Evolutionary conservation across 2,888 invertebrate genomes (phyloP), one percentile per base, ranked within the genome.

Genomic region (Scaptomyza flava): DNA sequence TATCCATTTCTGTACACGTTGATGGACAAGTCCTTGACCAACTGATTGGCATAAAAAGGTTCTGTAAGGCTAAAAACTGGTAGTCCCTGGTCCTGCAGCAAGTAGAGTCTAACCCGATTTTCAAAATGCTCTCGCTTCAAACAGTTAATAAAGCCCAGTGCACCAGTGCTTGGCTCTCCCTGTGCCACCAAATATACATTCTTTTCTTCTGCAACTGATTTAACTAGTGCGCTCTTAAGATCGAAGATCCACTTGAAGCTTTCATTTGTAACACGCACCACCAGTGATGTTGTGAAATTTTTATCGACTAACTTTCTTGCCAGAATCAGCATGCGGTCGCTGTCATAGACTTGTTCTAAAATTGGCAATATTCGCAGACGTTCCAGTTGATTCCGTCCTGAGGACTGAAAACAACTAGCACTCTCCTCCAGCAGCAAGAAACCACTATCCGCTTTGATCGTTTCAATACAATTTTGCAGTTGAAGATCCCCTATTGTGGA

Each of bases 91-190:
- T 95, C 95, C 83, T 95, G 95, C 79, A 96, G 93, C 87, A 95
- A 95, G 70, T 95, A 93, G 56, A 94, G 94, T 89, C 97, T 94
- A 38, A 96, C 93, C 73, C 94, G 95, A 66, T 93, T 92, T 9
- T 98, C 98, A 72, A 96, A 97, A 4, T 95, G 94, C 93, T 99
- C 99, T 79, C 94, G 95, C 80, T 96, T 95, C 72, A 99, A 93
- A 92, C 99, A 99, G 90, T 97, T 96, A 79, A 96, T 95, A 90
- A 99, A 93, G 43, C 99, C 99, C 58, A 98, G 93, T 71, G 97
- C 93, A 58, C 99, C 99, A 90, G 94, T 94, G 41, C 93, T 90
- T 59, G 95, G 93, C 72, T 95, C 94, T 42, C 95, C 95, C 79
- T 95, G 94, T 56, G 95, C 94, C 58, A 96, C 94, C 38, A 97